Evolutionary conservation across 92 coral and sea anemone species (phyloP).

Genomic region (Heteractis magnifica): DNA sequence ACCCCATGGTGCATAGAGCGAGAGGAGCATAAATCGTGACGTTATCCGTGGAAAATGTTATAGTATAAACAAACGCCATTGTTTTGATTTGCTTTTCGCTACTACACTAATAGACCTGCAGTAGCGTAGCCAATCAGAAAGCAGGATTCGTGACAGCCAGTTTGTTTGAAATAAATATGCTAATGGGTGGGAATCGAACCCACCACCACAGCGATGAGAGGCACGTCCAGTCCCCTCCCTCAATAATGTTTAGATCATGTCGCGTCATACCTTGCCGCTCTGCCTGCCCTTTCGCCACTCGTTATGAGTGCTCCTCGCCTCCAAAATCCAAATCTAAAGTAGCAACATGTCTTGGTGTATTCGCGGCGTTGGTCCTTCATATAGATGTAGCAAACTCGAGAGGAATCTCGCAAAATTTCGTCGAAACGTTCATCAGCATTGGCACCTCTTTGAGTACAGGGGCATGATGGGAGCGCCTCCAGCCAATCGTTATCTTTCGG

Average conservation of each 20-base stretch:
- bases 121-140: too few relatives aligned
- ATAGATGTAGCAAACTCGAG: slow-evolving; percentile 27
- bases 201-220: too few relatives aligned
- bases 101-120: too few relatives aligned
- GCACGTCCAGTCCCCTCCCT: too few relatives aligned
- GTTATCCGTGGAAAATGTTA: too few relatives aligned
- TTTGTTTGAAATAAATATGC: too few relatives aligned
- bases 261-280: slow-evolving; percentile 46
- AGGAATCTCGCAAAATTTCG: neutral
- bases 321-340: slow-evolving; percentile 26
- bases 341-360: slow-evolving; percentile 46
- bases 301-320: slow-evolving; percentile 37
- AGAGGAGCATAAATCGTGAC: too few relatives aligned
- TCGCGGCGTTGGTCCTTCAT: neutral
- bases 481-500: slow-evolving; percentile 44
- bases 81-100: too few relatives aligned
- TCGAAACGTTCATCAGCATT: slow-evolving; percentile 29
- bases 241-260: neutral
- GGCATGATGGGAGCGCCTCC: slow-evolving; percentile 38
- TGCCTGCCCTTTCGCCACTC: slow-evolving; percentile 31
- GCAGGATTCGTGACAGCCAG: too few relatives aligned
- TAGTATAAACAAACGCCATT: too few relatives aligned
- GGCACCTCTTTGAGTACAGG: slow-evolving; percentile 16
- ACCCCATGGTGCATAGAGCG: too few relatives aligned
- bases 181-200: too few relatives aligned